phyloP scores from a whole-genome alignment of 2,113 vertebrate genomes.

The Puma concolor region DNA sequence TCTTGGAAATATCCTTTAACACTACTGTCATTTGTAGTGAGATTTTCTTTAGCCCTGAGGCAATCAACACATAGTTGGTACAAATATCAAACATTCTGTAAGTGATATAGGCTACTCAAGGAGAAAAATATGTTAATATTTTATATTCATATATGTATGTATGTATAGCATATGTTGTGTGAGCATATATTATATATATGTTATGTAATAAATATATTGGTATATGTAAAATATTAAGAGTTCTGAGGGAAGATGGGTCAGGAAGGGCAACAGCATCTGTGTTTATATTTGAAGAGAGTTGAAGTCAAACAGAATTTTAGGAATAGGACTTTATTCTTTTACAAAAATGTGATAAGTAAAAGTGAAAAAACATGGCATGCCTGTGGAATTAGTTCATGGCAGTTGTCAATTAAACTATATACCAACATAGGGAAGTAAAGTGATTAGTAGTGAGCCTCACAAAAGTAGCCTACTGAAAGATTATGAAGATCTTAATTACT shows the following conservation, averaged over 20 bases:
- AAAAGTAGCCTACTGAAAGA: not conserved
- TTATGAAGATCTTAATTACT: not conserved
- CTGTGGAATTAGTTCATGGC: not conserved
- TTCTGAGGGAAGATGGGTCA: not conserved
- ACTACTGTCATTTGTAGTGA: not conserved
- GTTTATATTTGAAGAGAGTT: not conserved
- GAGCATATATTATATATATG: not conserved
- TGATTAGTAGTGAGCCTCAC: not conserved
- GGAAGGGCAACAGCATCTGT: not conserved
- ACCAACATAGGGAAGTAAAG: not conserved
- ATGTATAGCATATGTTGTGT: not conserved
- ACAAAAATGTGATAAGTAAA: not conserved
- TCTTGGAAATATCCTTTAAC: slow-evolving; percentile 18
- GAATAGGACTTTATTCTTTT: not conserved
- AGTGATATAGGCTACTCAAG: not conserved
- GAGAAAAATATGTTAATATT: not conserved
- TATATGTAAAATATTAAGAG: not conserved
- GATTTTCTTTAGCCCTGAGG: not conserved
- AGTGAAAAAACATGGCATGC: not conserved
- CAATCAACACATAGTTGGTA: not conserved
- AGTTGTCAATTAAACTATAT: not conserved
- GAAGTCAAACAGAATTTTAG: not conserved
- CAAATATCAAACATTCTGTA: not conserved
- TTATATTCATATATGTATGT: not conserved
- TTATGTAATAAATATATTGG: not conserved